Percentiles rank a stretch among this genome's conserved stretches.
phyloP scores from a whole-genome alignment of 2,888 invertebrate species.

The Liodrosophila aerea region DNA sequence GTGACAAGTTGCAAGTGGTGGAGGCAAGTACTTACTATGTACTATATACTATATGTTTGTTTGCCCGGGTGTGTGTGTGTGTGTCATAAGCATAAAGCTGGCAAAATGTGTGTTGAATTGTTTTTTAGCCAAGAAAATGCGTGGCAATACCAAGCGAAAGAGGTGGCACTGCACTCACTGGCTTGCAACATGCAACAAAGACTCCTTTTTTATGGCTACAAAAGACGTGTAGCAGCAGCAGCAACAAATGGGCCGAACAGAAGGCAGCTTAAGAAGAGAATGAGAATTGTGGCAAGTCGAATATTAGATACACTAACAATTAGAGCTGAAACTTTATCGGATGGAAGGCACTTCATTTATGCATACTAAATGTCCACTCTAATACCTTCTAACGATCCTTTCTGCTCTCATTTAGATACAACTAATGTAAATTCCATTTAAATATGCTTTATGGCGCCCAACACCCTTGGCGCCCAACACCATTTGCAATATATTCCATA shows the following conservation, averaged over 20 bases:
- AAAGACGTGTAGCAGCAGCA: conserved; percentile 32
- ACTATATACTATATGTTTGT: conserved; percentile 1
- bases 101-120: conserved; percentile 55
- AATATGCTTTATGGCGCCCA: too few relatives aligned
- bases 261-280: neutral
- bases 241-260: conserved; percentile 36
- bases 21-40: too few relatives aligned
- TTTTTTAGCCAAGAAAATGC: conserved; percentile 51
- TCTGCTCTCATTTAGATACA: too few relatives aligned
- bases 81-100: conserved; percentile 43
- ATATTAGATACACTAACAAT: too few relatives aligned
- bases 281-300: too few relatives aligned
- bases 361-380: too few relatives aligned
- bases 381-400: too few relatives aligned
- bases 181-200: conserved; percentile 59
- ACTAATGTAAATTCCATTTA: too few relatives aligned
- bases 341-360: too few relatives aligned
- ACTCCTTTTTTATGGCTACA: conserved; percentile 53
- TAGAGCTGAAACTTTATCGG: too few relatives aligned
- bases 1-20: conserved; percentile 18
- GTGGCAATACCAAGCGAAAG: neutral
- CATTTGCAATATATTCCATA: too few relatives aligned
- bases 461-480: too few relatives aligned
- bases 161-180: conserved; percentile 57
- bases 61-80: neutral